A percentile compares a stretch with the other conserved stretches of the same genome.
Evolutionary conservation across 2,113 vertebrate species (phyloP).

Genomic region (Tinamus guttatus): DNA sequence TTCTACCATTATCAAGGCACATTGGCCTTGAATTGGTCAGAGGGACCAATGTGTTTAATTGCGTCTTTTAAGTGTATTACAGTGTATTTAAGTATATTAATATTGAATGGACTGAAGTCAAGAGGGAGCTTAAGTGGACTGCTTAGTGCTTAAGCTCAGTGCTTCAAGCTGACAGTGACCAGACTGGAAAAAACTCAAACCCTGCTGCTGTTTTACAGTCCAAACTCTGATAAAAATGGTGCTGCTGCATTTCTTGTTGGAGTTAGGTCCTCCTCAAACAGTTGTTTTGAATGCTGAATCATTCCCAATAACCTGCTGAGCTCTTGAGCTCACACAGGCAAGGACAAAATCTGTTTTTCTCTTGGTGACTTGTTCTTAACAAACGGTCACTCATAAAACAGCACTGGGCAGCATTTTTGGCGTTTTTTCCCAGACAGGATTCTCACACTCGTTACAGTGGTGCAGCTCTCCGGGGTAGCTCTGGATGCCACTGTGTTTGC

Average conservation of each 20-base stretch:
- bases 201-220: background rate
- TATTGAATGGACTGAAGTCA: background rate
- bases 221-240: background rate
- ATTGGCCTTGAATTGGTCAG: background rate
- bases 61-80: background rate
- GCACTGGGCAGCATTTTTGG: background rate
- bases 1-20: background rate
- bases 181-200: background rate
- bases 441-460: background rate
- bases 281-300: conserved; percentile 45
- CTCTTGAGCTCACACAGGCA: background rate
- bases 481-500: background rate
- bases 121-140: background rate
- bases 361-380: conserved; percentile 4
- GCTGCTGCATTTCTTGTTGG: conserved; percentile 5
- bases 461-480: background rate
- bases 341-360: conserved; percentile 21
- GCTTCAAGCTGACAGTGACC: background rate
- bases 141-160: background rate
- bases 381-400: background rate
- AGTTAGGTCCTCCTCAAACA: background rate
- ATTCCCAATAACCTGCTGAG: conserved; percentile 47
- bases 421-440: background rate
- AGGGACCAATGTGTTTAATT: background rate
- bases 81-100: background rate